Conservation (phyloP, 2,797 vertebrate species). For the Clarias pachynema region DNA sequence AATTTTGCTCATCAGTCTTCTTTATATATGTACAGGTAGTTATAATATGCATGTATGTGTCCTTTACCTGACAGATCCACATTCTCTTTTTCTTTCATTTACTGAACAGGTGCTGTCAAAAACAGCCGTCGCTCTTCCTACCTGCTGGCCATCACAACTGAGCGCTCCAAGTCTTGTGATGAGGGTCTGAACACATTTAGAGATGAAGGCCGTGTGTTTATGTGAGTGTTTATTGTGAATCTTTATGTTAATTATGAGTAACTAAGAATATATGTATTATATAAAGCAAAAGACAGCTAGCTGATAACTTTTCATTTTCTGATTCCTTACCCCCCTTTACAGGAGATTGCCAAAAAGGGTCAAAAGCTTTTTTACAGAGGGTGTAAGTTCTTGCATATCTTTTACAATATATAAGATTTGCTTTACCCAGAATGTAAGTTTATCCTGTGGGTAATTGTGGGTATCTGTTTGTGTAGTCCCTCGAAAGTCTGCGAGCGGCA, state of each 20-base stretch:
- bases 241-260: background rate
- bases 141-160: conserved; percentile 83
- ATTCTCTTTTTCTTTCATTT: conserved; percentile 5
- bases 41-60: background rate
- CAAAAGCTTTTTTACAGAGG: conserved; percentile 86
- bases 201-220: conserved; percentile 77
- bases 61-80: background rate
- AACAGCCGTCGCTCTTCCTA: conserved; percentile 84
- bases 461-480: conserved; percentile 69
- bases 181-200: conserved; percentile 84
- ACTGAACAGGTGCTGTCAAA: conserved; percentile 77
- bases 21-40: background rate
- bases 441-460: conserved; percentile 15
- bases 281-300: background rate
- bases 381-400: conserved; percentile 71
- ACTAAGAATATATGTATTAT: background rate
- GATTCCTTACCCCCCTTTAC: conserved; percentile 14
- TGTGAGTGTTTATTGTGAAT: conserved; percentile 64
- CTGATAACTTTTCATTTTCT: background rate
- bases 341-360: conserved; percentile 85
- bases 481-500: conserved; percentile 79
- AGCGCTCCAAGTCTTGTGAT: conserved; percentile 87
- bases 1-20: background rate
- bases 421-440: conserved; percentile 13
- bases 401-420: background rate